Percentiles rank a stretch among this genome's conserved stretches.
These are phyloP conservation scores for Dermatemys mawii DNA, from an alignment of 2,113 vertebrate genomes.

Conservation along the genomic window DNA sequence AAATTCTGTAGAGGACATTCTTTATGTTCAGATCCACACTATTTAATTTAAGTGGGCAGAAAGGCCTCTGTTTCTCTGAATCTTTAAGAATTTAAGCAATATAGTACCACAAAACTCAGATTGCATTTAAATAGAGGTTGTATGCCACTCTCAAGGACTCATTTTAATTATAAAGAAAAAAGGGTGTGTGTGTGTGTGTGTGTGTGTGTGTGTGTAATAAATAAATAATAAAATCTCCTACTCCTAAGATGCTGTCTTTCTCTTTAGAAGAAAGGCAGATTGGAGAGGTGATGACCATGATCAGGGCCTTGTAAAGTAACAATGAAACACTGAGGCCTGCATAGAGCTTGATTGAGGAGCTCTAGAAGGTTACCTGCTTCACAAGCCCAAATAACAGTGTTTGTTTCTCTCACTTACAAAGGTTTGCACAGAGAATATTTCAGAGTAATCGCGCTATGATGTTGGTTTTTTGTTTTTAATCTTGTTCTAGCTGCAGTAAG, in stretches of 20 bases:
- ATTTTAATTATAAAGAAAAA: not conserved
- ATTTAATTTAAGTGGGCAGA: not conserved
- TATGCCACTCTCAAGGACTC: not conserved
- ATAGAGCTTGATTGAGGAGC: not conserved
- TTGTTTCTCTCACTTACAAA: not conserved
- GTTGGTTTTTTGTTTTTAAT: not conserved
- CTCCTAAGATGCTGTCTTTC: not conserved
- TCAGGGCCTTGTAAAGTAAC: not conserved
- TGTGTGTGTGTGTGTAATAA: not conserved
- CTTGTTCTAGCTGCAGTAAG: not conserved
- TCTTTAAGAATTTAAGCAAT: not conserved
- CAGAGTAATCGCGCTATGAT: not conserved
- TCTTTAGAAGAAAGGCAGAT: not conserved
- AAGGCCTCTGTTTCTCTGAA: not conserved
- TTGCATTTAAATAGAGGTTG: not conserved
- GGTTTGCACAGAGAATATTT: not conserved
- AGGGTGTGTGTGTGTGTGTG: not conserved
- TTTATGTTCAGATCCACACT: slow-evolving; percentile 30
- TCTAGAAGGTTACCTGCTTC: not conserved
- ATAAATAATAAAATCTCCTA: rapidly evolving
- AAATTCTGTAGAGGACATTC: not conserved
- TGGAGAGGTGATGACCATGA: not conserved
- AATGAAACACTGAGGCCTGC: not conserved
- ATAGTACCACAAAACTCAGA: not conserved
- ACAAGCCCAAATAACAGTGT: not conserved